Evolutionary conservation across 2,797 vertebrate species (phyloP).

Genomic region (Chaetophractus vellerosus): DNA sequence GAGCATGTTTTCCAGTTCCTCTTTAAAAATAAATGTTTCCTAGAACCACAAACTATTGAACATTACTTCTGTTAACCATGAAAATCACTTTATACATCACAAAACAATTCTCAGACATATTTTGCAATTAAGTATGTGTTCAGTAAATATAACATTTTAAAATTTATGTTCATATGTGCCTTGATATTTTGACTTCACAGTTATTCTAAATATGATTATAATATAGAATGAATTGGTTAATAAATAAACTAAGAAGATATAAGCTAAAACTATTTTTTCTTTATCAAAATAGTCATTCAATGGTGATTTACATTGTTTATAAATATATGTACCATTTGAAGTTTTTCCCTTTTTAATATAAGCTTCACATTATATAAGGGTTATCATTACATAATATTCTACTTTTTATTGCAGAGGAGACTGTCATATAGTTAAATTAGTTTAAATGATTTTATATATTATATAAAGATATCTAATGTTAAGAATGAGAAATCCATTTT

Average conservation of each 20-base stretch:
- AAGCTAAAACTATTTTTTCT: not conserved
- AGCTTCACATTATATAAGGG: not conserved
- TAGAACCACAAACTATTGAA: not conserved
- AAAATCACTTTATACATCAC: not conserved
- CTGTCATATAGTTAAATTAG: not conserved
- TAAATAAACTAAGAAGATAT: not conserved
- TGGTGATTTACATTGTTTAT: not conserved
- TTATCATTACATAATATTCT: not conserved
- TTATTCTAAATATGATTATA: constrained; percentile 14
- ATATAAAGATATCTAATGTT: not conserved
- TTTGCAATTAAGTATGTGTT: not conserved
- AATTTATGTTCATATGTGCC: not conserved
- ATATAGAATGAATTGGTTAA: not conserved
- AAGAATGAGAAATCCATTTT: not conserved
- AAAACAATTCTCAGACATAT: not conserved
- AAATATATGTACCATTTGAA: not conserved
- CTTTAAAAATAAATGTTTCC: not conserved
- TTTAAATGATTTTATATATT: not conserved
- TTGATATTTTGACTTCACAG: not conserved
- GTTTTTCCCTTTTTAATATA: not conserved
- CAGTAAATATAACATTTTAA: not conserved
- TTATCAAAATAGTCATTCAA: not conserved
- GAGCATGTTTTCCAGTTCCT: not conserved
- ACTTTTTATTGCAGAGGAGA: not conserved
- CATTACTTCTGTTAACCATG: not conserved